These are phyloP conservation scores for Chiridota heheva DNA, from an alignment of 35 echinoderm and acorn worm species.

Conservation along the genomic window DNA sequence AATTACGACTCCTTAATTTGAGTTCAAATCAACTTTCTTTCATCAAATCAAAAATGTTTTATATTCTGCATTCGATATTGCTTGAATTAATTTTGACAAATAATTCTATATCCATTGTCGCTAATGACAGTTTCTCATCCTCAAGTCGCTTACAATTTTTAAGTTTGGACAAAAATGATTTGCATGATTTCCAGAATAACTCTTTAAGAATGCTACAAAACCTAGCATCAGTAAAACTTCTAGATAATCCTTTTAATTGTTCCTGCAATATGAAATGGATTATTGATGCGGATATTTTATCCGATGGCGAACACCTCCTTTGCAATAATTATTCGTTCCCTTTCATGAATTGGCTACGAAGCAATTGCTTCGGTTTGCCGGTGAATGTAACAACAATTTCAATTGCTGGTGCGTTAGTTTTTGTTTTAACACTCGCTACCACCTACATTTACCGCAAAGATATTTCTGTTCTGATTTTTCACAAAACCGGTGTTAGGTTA, in stretches of 20 bases:
- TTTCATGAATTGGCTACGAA: neutral
- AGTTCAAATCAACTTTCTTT: no score
- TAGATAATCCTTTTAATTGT: no score
- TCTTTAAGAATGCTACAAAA: constrained; percentile 18
- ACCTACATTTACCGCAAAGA: constrained; percentile 15
- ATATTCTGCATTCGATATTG: neutral
- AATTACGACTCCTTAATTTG: no score
- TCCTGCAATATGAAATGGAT: no score
- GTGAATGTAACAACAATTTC: neutral
- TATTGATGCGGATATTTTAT: no score
- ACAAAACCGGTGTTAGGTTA: constrained; percentile 24
- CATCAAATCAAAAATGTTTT: neutral
- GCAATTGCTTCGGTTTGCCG: neutral
- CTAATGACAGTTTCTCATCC: constrained; percentile 13
- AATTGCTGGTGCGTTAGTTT: neutral
- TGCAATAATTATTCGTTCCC: neutral
- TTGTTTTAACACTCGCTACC: neutral
- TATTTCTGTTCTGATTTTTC: constrained; percentile 38
- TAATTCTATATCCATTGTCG: constrained; percentile 22
- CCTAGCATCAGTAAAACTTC: no score
- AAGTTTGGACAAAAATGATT: constrained; percentile 24
- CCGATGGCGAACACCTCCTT: no score
- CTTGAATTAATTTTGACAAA: neutral
- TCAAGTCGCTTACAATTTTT: constrained; percentile 9
- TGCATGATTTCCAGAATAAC: neutral